Evolutionary conservation across 2,113 vertebrate species (phyloP), one percentile per base, ranked within the genome.

Genomic region (Platichthys flesus): DNA sequence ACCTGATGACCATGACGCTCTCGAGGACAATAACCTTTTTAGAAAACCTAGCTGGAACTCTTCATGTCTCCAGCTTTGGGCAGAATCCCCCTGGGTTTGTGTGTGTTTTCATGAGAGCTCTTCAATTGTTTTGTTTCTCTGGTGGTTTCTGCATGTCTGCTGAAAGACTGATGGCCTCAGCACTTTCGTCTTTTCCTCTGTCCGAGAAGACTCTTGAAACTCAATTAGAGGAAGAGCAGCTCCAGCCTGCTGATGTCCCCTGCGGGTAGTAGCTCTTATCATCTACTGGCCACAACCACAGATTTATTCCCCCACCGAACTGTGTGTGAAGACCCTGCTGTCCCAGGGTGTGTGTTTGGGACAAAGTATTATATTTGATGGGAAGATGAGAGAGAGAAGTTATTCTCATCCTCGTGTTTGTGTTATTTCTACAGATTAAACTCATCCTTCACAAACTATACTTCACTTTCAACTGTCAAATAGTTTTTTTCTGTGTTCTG

Each of bases 151-250:
- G 31, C 52, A 59, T 64, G 62, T 47, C 70, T 37, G 35, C 35
- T 37, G 78, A 67, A 24, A 42, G 77, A 86, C 52, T 49, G 52
- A 71, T 24, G 69, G n/a, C 65, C 67, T 9, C 69, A 66, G 60
- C 68, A 51, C 77, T 58, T 85, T 77, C 4, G 49, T 82, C 60
- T 83, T 47, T 45, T 9, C 65, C 64, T 80, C 47, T 40, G 56
- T 77, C 81, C 55, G 12, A 56, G 55, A 76, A 67, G 74, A 71
- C 74, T 87, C 71, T 74, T 86, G 85, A 84, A 87, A 83, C 66
- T 87, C 74, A 79, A 73, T 86, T 18, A 79, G 76, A 79, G 68
- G 71, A 69, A 58, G 1, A 5, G 54, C 58, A 7, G 40, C 0
- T 54, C 47, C 47, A 35, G 70, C n/a, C 24, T 2, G 58, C 71